These are phyloP conservation scores for Podargus strigoides DNA, from an alignment of 2,797 vertebrate genomes.

Conservation along the genomic window DNA sequence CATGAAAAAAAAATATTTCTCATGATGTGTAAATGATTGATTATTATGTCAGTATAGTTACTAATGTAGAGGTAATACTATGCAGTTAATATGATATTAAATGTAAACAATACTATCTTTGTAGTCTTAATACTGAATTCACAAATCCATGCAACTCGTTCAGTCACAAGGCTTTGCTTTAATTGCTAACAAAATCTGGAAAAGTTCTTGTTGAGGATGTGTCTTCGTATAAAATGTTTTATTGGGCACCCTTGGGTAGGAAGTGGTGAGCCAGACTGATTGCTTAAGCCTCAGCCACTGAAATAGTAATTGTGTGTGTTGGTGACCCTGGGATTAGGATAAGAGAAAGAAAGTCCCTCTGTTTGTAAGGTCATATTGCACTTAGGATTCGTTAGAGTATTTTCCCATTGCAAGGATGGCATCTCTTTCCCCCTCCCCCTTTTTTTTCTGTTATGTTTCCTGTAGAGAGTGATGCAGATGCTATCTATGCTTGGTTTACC, in stretches of 20 bases:
- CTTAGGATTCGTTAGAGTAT: neutral
- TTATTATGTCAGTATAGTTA: neutral
- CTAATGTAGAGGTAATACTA: neutral
- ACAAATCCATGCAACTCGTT: neutral
- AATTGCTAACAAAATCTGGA: slow-evolving; percentile 56
- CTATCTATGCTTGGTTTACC: neutral
- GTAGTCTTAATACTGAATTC: neutral
- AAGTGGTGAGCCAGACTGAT: slow-evolving; percentile 58
- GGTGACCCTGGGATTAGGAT: slow-evolving; percentile 23
- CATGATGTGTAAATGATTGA: neutral
- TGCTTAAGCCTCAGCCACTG: slow-evolving; percentile 46
- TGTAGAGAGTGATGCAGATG: neutral
- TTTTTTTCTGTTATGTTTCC: neutral
- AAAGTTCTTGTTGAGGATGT: slow-evolving; percentile 57
- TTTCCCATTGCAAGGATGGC: neutral
- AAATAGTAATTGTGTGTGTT: slow-evolving; percentile 25
- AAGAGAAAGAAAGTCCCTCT: neutral
- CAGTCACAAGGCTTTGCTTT: slow-evolving; percentile 30
- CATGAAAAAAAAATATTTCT: neutral
- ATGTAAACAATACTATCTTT: slow-evolving; percentile 11
- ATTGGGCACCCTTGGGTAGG: slow-evolving; percentile 60
- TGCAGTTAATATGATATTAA: neutral
- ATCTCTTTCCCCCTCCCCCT: accelerated
- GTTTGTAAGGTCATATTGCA: neutral
- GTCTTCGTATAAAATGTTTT: slow-evolving; percentile 62